phyloP scores from a whole-genome alignment of 2,888 invertebrate genomes.

The Neoscelio sp. region DNA sequence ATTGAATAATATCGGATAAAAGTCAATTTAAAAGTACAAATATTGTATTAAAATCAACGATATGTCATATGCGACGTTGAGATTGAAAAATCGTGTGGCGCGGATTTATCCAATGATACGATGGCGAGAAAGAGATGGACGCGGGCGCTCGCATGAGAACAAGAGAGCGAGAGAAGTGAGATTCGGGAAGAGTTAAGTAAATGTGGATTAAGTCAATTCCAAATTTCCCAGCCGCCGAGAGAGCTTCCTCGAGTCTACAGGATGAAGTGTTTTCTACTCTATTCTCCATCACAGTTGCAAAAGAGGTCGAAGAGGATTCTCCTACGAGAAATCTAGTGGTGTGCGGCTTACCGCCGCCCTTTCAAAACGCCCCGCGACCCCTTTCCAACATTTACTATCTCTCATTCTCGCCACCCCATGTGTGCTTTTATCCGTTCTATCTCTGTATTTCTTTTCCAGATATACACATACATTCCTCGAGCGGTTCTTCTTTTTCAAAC shows the following conservation, averaged over 20 bases:
- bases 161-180: conserved; percentile 24
- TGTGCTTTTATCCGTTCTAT: conserved; percentile 32
- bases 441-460: conserved; percentile 39
- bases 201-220: conserved; percentile 58
- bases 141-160: not conserved
- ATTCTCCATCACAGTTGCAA: conserved; percentile 58
- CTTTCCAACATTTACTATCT: conserved; percentile 22
- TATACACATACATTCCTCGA: conserved; percentile 23
- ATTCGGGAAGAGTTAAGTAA: conserved; percentile 54
- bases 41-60: conserved; percentile 34
- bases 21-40: conserved; percentile 30
- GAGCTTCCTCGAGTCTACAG: conserved; percentile 64
- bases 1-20: conserved; percentile 26
- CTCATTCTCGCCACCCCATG: conserved; percentile 39
- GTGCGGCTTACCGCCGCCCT: conserved; percentile 54
- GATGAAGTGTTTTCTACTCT: conserved; percentile 68
- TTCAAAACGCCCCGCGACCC: conserved; percentile 21
- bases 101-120: conserved; percentile 42
- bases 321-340: conserved; percentile 47
- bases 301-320: conserved; percentile 58
- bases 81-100: conserved; percentile 35
- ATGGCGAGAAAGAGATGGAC: conserved; percentile 4
- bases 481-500: not conserved
- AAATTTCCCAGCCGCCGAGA: conserved; percentile 45
- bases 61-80: not conserved